These are phyloP conservation scores for Connochaetes taurinus DNA, from an alignment of 2,113 vertebrate genomes.

Conservation along the genomic window DNA sequence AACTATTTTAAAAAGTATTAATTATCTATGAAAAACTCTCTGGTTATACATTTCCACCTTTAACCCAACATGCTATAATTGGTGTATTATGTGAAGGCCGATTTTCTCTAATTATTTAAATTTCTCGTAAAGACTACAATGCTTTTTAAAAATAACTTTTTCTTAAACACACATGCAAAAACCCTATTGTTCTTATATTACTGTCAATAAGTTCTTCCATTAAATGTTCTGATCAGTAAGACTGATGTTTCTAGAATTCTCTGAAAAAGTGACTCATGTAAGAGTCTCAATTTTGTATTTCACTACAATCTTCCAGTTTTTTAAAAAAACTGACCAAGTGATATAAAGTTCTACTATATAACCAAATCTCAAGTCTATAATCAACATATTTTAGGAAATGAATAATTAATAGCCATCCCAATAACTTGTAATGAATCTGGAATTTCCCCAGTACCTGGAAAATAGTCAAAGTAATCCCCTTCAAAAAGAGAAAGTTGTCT, in stretches of 20 bases:
- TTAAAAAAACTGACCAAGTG: neutral
- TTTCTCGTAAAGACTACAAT: constrained; percentile 32
- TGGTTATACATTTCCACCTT: neutral
- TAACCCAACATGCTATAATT: constrained; percentile 13
- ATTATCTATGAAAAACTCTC: constrained; percentile 5
- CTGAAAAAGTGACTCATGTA: constrained; percentile 10
- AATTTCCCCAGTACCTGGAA: constrained; percentile 76
- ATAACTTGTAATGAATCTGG: constrained; percentile 72
- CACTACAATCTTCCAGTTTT: constrained; percentile 25
- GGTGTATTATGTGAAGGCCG: neutral
- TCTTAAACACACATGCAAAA: constrained; percentile 20
- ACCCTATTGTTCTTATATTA: constrained; percentile 6
- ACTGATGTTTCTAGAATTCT: constrained; percentile 14
- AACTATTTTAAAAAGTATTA: constrained; percentile 18
- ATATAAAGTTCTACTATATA: constrained; percentile 50
- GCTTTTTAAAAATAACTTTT: neutral
- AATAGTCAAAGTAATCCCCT: constrained; percentile 75
- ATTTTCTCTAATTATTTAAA: constrained; percentile 23
- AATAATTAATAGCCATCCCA: constrained; percentile 70
- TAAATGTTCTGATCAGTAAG: constrained; percentile 26
- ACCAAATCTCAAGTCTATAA: constrained; percentile 60
- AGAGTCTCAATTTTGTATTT: constrained; percentile 44
- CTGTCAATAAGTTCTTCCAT: constrained; percentile 22
- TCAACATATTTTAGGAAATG: constrained; percentile 69
- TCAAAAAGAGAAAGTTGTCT: constrained; percentile 76